Base-by-base conservation (phyloP, 2,113 vertebrate species). In the Hucho hucho region DNA sequence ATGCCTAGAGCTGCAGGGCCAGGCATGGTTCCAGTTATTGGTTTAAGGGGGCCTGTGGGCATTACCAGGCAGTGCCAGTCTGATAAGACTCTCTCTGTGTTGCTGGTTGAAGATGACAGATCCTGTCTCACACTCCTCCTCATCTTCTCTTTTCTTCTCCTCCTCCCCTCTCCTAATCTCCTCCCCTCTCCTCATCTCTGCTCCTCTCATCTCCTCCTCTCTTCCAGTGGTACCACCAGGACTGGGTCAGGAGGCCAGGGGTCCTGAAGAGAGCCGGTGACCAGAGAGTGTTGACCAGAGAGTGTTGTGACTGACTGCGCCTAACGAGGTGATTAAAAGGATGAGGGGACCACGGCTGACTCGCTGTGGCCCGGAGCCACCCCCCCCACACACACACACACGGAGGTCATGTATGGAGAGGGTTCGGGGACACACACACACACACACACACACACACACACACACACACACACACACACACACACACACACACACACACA, bases 321-420 rank as follows among this genome's bases (percentile, higher is more conserved):
- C 90, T 91, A 92, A 92, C 89, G 91, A 92, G 91, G 89, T 92
- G 91, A 92, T 92, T 93, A 91, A 92, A 93, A 90, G 78, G 87
- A 93, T 91, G 88, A 92, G 83, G 86, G 90, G 87, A 88, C 86
- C 87, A 87, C 76, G 85, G 82, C 87, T 92, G 91, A 92, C 84
- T 90, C 79, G 87, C 80, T 65, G 85, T 92, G 91, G 91, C 91
- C 91, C 58, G 64, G 79, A 92, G 91, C 91, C 92, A 92, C n/a
- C n/a, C n/a, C n/a, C n/a, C n/a, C n/a, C 67, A 12, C 79, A 79
- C 74, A 74, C 37, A 65, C 72, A 53, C 32, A 74, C 72, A 64
- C 56, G n/a, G n/a, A n/a, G n/a, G n/a, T n/a, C n/a, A n/a, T n/a
- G n/a, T n/a, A n/a, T n/a, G n/a, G n/a, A n/a, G n/a, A n/a, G n/a